A percentile compares a stretch with the other conserved stretches of the same genome.
These are phyloP conservation scores for Alauda arvensis DNA, from an alignment of 2,797 vertebrate genomes.

Conservation along the genomic window DNA sequence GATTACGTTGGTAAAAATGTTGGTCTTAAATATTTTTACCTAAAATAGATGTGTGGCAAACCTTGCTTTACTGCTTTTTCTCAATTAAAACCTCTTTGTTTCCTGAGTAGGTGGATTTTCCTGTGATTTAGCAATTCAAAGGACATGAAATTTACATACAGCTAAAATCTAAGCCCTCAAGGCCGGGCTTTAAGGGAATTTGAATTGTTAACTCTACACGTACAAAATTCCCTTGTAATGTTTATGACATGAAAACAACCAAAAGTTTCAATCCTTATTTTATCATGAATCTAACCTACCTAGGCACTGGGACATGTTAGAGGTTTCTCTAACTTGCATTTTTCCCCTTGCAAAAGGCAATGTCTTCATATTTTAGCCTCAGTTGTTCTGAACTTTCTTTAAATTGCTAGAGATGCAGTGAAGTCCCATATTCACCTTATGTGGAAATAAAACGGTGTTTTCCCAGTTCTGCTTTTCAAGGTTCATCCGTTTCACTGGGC, in stretches of 20 bases:
- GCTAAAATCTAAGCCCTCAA: not conserved
- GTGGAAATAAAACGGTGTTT: not conserved
- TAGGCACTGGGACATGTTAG: not conserved
- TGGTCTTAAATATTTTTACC: not conserved
- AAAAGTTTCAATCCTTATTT: not conserved
- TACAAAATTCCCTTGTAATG: not conserved
- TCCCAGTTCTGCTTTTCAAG: not conserved
- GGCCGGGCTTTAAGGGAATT: not conserved
- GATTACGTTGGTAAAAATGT: not conserved
- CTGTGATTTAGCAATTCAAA: not conserved
- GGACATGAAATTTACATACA: not conserved
- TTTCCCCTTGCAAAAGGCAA: not conserved
- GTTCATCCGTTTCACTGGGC: not conserved
- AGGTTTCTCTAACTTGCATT: not conserved
- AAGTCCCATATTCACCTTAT: not conserved
- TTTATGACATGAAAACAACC: not conserved
- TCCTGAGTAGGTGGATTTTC: not conserved
- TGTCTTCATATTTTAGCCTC: not conserved
- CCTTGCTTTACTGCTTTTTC: not conserved
- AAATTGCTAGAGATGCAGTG: not conserved
- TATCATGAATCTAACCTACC: not conserved
- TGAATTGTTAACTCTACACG: not conserved
- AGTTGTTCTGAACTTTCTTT: not conserved
- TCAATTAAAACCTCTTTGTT: not conserved
- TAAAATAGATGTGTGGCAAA: conserved; percentile 13